Base-by-base conservation (phyloP, 1,140 invertebrate species). In the Linepithema humile region DNA sequence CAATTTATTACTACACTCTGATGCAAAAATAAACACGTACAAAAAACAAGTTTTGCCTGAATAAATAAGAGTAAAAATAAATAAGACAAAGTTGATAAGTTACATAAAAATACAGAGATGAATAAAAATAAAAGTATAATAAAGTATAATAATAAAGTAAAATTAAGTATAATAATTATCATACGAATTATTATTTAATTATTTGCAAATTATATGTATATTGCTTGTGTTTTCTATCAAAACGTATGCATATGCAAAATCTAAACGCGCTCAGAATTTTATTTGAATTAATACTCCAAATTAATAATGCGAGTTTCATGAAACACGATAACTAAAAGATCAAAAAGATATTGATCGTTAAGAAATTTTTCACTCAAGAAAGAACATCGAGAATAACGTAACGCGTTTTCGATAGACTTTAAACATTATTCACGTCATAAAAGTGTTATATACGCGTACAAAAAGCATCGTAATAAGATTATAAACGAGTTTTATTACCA, bases 401-500 rank as follows among this genome's bases (percentile, higher is more conserved):
- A 70, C n/a, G 26, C 4, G n/a, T 38, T 75, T 72, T 45, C 26
- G 10, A 45, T 60, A 59, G 35, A 23, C 32, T n/a, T 40, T 48
- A 35, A 45, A 38, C 32, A 82, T 72, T 20, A 38, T 32, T 17
- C 4, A 12, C 15, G 26, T 57, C 64, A 38, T 80, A 59, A 80
- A 80, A 4, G 32, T 64, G n/a, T 69, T 35, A 15, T 20, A 57
- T 7, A 6, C 23, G 17, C 2, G 38, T 9, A 20, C 40, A 60
- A 45, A 62, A 60, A 43, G 12, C 26, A 29, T 45, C 35, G n/a
- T 29, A 67, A 35, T 38, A 15, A n/a, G 72, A 78, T 78, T 78
- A 35, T 29, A 67, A 78, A 67, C 48, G 15, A 32, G 53, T 55
- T 80, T 75, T 80, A 80, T 69, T 23, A 10, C 43, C 38, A 23